A percentile compares a stretch with the other conserved stretches of the same genome.
Evolutionary conservation across 2,888 invertebrate genomes (phyloP).

Genomic region (Lasius platythorax): DNA sequence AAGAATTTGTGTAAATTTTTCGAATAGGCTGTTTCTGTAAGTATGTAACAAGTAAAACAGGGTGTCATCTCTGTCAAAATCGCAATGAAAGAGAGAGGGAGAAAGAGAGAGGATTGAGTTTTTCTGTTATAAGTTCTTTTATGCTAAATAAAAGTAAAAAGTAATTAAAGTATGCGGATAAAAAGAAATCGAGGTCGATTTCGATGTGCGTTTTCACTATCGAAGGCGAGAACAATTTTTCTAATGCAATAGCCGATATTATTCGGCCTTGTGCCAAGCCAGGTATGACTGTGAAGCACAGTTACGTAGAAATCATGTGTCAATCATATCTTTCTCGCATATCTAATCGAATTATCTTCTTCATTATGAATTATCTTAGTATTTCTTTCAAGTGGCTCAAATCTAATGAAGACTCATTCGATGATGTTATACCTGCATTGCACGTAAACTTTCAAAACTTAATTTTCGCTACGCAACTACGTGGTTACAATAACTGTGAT

Average conservation of each 20-base stretch:
- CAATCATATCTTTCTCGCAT: background rate
- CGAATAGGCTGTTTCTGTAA: background rate
- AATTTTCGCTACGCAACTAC: background rate
- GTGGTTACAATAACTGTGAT: background rate
- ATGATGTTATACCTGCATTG: background rate
- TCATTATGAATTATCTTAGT: background rate
- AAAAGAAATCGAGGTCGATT: constrained; percentile 37
- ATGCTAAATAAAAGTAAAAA: background rate
- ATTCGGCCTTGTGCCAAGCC: constrained; percentile 40
- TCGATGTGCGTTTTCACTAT: constrained; percentile 44
- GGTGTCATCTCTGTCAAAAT: background rate
- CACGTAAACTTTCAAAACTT: background rate
- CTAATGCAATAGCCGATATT: constrained; percentile 21
- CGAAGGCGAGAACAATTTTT: constrained; percentile 47
- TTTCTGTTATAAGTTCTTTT: background rate
- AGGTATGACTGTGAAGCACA: constrained; percentile 38
- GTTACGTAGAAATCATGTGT: constrained; percentile 27
- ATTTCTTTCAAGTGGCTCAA: background rate
- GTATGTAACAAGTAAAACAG: background rate
- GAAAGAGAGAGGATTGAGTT: background rate
- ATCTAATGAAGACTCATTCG: background rate
- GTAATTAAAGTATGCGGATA: background rate
- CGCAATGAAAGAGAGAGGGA: background rate
- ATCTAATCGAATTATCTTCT: background rate
- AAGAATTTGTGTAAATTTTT: background rate